These are phyloP conservation scores for Entomobrya proxima DNA, from an alignment of 2,888 invertebrate species.

Conservation along the genomic window DNA sequence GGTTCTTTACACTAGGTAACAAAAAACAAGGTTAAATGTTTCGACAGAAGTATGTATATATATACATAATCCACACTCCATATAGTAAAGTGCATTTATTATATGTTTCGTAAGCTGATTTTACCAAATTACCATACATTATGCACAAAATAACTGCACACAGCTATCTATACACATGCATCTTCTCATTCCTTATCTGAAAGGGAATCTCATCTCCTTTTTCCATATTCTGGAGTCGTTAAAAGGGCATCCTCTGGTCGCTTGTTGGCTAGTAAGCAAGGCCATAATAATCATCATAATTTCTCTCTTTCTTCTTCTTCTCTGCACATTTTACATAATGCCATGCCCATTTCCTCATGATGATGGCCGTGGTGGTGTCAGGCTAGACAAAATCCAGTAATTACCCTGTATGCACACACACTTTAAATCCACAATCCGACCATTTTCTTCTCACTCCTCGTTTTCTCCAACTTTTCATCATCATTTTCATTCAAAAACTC, in stretches of 20 bases:
- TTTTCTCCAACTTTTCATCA: neutral
- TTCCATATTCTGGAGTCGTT: neutral
- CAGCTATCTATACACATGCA: neutral
- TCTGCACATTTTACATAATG: neutral
- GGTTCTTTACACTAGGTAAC: neutral
- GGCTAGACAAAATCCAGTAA: neutral
- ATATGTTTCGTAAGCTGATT: neutral
- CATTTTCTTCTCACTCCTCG: neutral
- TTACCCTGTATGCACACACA: neutral
- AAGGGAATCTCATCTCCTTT: too few relatives aligned
- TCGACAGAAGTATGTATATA: neutral
- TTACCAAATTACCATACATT: constrained; percentile 3
- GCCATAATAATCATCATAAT: neutral
- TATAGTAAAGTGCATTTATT: neutral
- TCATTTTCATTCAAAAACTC: neutral
- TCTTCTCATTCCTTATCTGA: neutral
- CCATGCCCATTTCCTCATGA: neutral
- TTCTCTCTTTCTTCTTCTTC: neutral
- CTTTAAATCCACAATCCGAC: neutral
- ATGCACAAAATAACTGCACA: neutral
- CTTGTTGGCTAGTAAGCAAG: too few relatives aligned
- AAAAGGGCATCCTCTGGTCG: neutral
- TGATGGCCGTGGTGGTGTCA: neutral
- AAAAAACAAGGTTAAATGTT: constrained; percentile 9
- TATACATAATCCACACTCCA: too few relatives aligned